These are phyloP conservation scores for Bombus huntii DNA, from an alignment of 1,140 invertebrate genomes.

Conservation along the genomic window DNA sequence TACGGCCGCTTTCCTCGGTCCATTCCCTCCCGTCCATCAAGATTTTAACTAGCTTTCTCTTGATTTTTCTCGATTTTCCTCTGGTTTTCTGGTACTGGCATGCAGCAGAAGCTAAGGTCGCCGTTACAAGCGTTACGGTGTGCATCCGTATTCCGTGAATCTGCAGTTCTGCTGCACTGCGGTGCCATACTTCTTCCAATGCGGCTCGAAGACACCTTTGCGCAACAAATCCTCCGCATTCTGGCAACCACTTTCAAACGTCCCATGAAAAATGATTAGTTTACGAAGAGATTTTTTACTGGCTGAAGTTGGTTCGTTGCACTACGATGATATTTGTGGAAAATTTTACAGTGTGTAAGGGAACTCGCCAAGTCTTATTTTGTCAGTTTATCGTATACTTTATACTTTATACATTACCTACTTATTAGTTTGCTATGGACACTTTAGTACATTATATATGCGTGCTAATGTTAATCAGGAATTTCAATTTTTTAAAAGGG, in stretches of 20 bases:
- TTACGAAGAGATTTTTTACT: background rate
- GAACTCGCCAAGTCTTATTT: no score
- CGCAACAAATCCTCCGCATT: constrained; percentile 28
- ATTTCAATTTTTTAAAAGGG: no score
- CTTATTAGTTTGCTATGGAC: no score
- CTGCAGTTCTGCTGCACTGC: constrained; percentile 74
- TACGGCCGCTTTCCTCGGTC: constrained; percentile 10
- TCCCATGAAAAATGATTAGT: constrained; percentile 7
- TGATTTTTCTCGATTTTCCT: constrained; percentile 39
- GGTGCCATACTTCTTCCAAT: constrained; percentile 69
- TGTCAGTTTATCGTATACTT: no score
- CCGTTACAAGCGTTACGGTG: background rate
- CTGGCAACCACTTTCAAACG: background rate
- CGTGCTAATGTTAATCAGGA: no score
- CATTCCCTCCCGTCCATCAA: background rate
- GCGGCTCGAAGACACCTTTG: constrained; percentile 54
- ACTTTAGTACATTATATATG: no score
- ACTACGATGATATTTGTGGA: background rate
- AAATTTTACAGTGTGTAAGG: background rate
- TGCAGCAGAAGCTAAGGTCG: no score
- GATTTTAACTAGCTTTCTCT: background rate
- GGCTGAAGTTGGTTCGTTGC: background rate
- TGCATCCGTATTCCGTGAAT: constrained; percentile 22
- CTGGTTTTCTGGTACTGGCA: no score
- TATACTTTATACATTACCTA: no score